These are phyloP conservation scores for Epirrita christyi DNA, from an alignment of 2,888 invertebrate genomes.

Conservation along the genomic window DNA sequence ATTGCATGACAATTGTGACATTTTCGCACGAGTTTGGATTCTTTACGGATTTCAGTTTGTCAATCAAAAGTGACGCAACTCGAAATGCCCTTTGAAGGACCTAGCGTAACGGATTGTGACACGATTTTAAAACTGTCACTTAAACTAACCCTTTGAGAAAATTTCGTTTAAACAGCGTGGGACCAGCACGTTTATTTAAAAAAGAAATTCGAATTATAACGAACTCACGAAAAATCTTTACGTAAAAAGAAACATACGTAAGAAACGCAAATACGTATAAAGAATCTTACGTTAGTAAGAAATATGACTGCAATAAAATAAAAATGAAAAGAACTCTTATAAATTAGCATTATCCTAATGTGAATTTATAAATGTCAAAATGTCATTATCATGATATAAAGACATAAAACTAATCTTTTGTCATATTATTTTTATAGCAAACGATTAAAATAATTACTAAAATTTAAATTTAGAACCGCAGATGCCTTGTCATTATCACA, in stretches of 20 bases:
- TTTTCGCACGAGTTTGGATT: slow-evolving; percentile 76
- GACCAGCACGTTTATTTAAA: slow-evolving; percentile 41
- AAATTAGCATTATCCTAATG: background rate
- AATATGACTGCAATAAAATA: background rate
- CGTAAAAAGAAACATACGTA: too few species aligned
- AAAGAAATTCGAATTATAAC: too few species aligned
- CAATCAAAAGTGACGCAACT: slow-evolving; percentile 74
- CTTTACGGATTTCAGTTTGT: slow-evolving; percentile 72
- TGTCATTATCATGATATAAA: slow-evolving; percentile 16
- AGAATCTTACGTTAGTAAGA: slow-evolving; percentile 1
- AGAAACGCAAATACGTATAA: too few species aligned
- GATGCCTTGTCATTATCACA: slow-evolving; percentile 49
- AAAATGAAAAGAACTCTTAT: background rate
- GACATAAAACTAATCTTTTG: slow-evolving; percentile 32
- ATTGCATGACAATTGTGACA: slow-evolving; percentile 37
- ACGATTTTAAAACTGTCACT: slow-evolving; percentile 76
- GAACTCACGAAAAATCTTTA: too few species aligned
- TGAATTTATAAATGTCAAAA: background rate
- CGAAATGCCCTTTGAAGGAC: slow-evolving; percentile 58
- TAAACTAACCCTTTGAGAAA: slow-evolving; percentile 68
- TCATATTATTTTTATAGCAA: slow-evolving; percentile 36
- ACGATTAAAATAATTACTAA: slow-evolving; percentile 38
- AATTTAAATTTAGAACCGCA: slow-evolving; percentile 56
- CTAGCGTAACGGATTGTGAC: slow-evolving; percentile 71
- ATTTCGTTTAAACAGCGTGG: slow-evolving; percentile 55